Evolutionary conservation across 2,888 invertebrate species (phyloP).

Genomic region (Archaeoteleia sp.): DNA sequence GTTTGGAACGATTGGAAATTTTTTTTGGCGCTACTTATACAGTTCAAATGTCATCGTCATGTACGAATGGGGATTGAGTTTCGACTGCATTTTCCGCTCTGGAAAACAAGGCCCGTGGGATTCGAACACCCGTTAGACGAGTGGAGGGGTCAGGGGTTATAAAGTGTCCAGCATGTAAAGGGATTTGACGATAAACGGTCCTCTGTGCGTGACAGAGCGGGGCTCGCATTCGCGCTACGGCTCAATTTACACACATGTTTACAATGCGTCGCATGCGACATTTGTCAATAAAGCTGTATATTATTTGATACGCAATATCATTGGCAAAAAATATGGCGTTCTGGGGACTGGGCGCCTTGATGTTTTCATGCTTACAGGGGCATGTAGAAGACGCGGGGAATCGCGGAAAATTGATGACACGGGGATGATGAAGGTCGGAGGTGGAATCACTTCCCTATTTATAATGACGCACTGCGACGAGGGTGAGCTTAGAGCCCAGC

Average conservation of each 20-base stretch:
- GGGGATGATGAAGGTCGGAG: slow-evolving; percentile 52
- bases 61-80: slow-evolving; percentile 16
- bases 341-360: slow-evolving; percentile 1
- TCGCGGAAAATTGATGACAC: slow-evolving; percentile 52
- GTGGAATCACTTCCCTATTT: slow-evolving; percentile 60
- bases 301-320: slow-evolving; percentile 30
- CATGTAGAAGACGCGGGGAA: slow-evolving; percentile 30
- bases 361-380: slow-evolving; percentile 14
- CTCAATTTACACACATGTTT: slow-evolving; percentile 45
- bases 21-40: not conserved
- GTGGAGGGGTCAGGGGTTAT: slow-evolving; percentile 57
- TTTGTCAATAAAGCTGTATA: slow-evolving; percentile 36
- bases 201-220: slow-evolving; percentile 61
- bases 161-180: slow-evolving; percentile 60
- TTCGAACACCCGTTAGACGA: slow-evolving; percentile 49
- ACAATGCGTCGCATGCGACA: slow-evolving; percentile 35
- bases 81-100: slow-evolving; percentile 25
- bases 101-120: slow-evolving; percentile 35
- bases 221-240: slow-evolving; percentile 31
- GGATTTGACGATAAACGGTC: slow-evolving; percentile 64
- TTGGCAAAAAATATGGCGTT: slow-evolving; percentile 21
- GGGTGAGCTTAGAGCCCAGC: slow-evolving; percentile 58
- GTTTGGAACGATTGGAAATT: not conserved
- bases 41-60: slow-evolving; percentile 10
- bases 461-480: slow-evolving; percentile 68